Conservation (phyloP, 1,140 invertebrate genomes). For the Drosophila bipectinata region DNA sequence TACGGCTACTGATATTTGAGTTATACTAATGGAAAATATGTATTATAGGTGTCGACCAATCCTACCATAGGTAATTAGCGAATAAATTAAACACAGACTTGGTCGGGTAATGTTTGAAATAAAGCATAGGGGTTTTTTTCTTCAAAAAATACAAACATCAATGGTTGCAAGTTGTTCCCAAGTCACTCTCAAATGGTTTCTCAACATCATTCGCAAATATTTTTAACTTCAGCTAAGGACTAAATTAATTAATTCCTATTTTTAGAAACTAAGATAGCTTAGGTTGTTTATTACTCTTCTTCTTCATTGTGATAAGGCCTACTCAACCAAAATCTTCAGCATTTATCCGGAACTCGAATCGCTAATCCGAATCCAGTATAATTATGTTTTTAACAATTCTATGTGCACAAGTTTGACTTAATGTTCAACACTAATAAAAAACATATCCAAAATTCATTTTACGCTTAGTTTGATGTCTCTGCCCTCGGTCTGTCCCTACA, state of each 20-base stretch:
- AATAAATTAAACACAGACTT: slow-evolving; percentile 37
- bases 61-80: slow-evolving; percentile 51
- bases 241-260: slow-evolving; percentile 19
- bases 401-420: slow-evolving; percentile 82
- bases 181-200: slow-evolving; percentile 44
- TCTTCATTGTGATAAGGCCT: slow-evolving; percentile 49
- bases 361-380: slow-evolving; percentile 27
- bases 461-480: slow-evolving; percentile 55
- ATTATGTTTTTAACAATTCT: slow-evolving; percentile 77
- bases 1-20: slow-evolving; percentile 48
- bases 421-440: slow-evolving; percentile 77
- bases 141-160: slow-evolving; percentile 61
- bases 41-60: slow-evolving; percentile 7
- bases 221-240: slow-evolving; percentile 27
- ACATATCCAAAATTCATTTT: slow-evolving; percentile 79
- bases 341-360: slow-evolving; percentile 26
- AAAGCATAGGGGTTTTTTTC: slow-evolving; percentile 10
- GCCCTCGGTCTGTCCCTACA: slow-evolving; percentile 17
- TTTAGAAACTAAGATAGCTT: slow-evolving; percentile 21
- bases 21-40: slow-evolving; percentile 39
- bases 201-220: slow-evolving; percentile 10
- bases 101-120: slow-evolving; percentile 13
- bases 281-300: slow-evolving; percentile 12
- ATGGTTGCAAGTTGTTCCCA: slow-evolving; percentile 72
- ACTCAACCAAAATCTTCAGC: slow-evolving; percentile 54